Evolutionary conservation across 2,113 vertebrate genomes (phyloP), one percentile per base, ranked within the genome.

Genomic region (Planiliza haematocheilus): DNA sequence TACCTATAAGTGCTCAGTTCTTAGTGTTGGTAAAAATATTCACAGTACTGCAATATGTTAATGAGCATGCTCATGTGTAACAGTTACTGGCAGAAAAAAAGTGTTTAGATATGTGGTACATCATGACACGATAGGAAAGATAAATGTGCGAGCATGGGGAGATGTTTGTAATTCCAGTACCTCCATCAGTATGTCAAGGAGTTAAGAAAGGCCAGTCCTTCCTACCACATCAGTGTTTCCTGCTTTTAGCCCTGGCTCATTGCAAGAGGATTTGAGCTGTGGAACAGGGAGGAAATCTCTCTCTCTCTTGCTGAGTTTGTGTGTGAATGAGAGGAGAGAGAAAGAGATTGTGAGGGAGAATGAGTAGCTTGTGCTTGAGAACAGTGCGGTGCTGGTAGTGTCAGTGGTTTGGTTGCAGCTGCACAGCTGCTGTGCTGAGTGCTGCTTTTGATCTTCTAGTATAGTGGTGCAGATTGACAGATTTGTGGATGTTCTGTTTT

Each of bases 321-420:
- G 16, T 24, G n/a, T 43, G 1, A 14, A 14, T 36, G 58, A 43
- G 59, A n/a, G 24, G 20, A 41, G 64, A 42, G 41, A 13, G 34
- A 37, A 17, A 24, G 38, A 10, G 42, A 14, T 10, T 72, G 38
- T 71, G 24, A 30, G 61, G n/a, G 24, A 63, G 7, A 53, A 61
- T 52, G 10, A 51, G 42, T 45, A 39, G 50, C 60, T 71, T 74
- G 51, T 66, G 42, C 73, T 72, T 70, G 17, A 70, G 21, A 56
- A 43, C 14, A 60, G 18, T 46, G 43, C n/a, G 20, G 5, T 42
- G 42, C 38, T 66, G 37, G 17, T 64, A 53, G 49, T 55, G 49
- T 60, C 48, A 34, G 63, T 70, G 37, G 57, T 79, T 63, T 72
- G 45, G 36, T 69, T 85, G 50, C 37, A 48, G 65, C 70, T 63